Evolutionary conservation across 1,140 invertebrate species (phyloP), one percentile per base, ranked within the genome.

Genomic region (Halictus rubicundus): DNA sequence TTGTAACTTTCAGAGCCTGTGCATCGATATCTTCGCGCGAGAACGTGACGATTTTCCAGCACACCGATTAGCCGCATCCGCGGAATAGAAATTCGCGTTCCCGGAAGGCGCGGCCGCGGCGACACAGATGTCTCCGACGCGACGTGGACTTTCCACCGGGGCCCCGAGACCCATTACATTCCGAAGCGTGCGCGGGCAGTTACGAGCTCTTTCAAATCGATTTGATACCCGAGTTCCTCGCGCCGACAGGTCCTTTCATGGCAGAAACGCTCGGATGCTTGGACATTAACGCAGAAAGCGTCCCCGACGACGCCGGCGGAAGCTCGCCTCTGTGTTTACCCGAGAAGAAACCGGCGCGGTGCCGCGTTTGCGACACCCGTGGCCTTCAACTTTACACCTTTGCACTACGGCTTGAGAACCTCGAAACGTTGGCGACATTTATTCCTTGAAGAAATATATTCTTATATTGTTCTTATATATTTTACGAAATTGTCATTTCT

Each of bases 61-160:
- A 0, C 68, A 78, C 52, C 69, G 39, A 70, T 79, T 61, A 66
- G 63, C 52, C 81, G 69, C 78, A 32, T 66, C 79, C 64, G 27
- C 68, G 52, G 82, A 85, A 81, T 84, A 84, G 72, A 85, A 83
- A 85, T 85, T 85, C 68, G 78, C 68, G 46, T 85, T 85, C 78
- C 32, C 23, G 72, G 83, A 85, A 85, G 63, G 63, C 68, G 61
- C 46, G 57, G 54, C 32, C 68, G 68, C 39, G 68, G 61, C 39
- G 68, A 59, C 74, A 75, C 80, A 74, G 49, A 78, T 70, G 63
- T 63, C 66, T 54, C 39, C 8, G 32, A 27, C 66, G 54, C 37
- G 60, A 37, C 49, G 7, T 8, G 49, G 64, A 59, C 54, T 77
- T 81, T 85, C 82, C 77, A 4, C 72, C 42, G 71, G 63, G 61